phyloP scores from a whole-genome alignment of 2,797 vertebrate species.

The Hypotaenidia okinawae region DNA sequence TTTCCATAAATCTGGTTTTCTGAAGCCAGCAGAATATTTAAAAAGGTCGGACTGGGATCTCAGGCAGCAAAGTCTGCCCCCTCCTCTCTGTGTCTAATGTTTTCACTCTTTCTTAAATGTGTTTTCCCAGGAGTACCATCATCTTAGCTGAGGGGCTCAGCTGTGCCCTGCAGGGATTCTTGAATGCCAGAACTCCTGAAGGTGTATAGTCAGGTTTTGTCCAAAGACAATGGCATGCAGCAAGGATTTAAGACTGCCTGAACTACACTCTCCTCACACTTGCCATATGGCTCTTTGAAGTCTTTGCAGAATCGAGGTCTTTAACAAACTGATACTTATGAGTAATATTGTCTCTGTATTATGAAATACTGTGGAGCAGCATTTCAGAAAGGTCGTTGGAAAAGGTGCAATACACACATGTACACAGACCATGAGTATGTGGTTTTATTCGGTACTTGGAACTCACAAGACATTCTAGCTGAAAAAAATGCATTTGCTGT shows the following conservation, averaged over 20 bases:
- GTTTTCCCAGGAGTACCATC: background rate
- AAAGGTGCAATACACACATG: background rate
- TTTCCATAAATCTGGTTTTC: background rate
- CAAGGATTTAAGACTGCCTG: background rate
- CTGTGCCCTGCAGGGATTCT: background rate
- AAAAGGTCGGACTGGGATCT: background rate
- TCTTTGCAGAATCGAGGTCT: background rate
- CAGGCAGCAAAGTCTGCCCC: background rate
- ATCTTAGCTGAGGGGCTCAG: background rate
- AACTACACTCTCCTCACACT: background rate
- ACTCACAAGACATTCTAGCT: constrained; percentile 1
- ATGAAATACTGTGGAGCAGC: background rate
- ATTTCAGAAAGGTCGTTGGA: background rate
- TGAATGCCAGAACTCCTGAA: background rate
- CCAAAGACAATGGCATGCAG: background rate
- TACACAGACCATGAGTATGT: background rate
- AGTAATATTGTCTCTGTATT: background rate
- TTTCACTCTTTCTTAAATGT: background rate
- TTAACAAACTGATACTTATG: background rate
- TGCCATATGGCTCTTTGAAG: background rate
- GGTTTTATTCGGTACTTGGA: constrained; percentile 11
- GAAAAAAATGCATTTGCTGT: background rate
- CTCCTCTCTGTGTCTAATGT: background rate
- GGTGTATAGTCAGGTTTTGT: background rate
- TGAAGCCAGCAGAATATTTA: background rate